Conservation (phyloP, 2,888 invertebrate species). For the Melinaea marsaeus region DNA sequence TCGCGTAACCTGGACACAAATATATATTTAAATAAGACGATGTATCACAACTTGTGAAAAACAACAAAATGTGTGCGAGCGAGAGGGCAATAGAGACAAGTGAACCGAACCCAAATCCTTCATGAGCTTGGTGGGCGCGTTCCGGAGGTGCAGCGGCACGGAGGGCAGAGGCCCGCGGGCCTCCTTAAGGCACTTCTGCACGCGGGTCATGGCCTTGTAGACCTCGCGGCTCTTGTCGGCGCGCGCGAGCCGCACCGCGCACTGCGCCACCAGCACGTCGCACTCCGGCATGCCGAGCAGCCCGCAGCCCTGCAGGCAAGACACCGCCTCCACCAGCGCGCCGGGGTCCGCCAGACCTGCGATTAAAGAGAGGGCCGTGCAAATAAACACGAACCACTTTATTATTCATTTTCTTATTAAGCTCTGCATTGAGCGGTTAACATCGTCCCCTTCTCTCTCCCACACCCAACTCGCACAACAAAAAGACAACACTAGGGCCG, state of each 20-base stretch:
- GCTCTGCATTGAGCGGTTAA: not conserved
- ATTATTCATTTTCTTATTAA: not conserved
- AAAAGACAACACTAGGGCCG: not conserved
- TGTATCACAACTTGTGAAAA: too few relatives aligned
- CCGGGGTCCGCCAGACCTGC: conserved; percentile 82
- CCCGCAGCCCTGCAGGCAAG: conserved; percentile 88
- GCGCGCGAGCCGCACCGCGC: conserved; percentile 85
- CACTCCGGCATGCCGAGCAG: conserved; percentile 90
- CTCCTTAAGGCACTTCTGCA: conserved; percentile 78
- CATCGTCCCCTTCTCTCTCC: not conserved
- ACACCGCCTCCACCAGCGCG: conserved; percentile 82
- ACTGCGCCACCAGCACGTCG: conserved; percentile 86
- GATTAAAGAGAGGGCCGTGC: conserved; percentile 6
- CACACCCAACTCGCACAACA: not conserved
- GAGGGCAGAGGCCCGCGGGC: conserved; percentile 83
- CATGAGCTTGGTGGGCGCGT: conserved; percentile 89
- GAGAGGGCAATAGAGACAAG: not conserved
- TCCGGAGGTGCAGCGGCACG: conserved; percentile 87
- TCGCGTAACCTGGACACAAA: conserved; percentile 79
- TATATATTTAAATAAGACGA: conserved; percentile 1
- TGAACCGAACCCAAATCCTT: conserved; percentile 79
- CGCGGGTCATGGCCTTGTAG: conserved; percentile 78
- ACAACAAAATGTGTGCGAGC: not conserved
- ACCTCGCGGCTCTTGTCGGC: conserved; percentile 85
- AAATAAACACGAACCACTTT: not conserved